Evolutionary conservation across 2,888 invertebrate genomes (phyloP).

Genomic region (Leucophenga montana): DNA sequence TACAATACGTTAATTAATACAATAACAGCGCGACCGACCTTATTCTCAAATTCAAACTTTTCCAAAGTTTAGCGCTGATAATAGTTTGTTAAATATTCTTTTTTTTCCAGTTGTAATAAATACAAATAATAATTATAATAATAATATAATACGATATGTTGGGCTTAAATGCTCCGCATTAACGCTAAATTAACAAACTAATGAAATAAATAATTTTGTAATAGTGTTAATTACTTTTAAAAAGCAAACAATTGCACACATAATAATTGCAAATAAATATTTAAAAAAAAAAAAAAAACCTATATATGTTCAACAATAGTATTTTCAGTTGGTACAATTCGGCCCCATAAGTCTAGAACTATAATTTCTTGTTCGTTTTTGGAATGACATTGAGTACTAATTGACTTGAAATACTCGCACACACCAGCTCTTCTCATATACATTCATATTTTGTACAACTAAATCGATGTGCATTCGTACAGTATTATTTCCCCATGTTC

Average conservation of each 20-base stretch:
- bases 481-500: too few species aligned
- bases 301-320: conserved; percentile 28
- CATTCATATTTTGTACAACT: conserved; percentile 1
- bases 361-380: conserved; percentile 15
- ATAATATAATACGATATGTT: conserved; percentile 62
- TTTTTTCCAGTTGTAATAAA: neutral
- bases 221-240: conserved; percentile 58
- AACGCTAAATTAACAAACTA: conserved; percentile 41
- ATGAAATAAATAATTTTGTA: conserved; percentile 54
- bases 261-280: conserved; percentile 56
- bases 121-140: conserved; percentile 28
- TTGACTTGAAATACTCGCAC: conserved; percentile 39
- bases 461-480: neutral
- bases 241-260: conserved; percentile 64
- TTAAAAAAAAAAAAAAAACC: conserved; percentile 43
- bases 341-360: conserved; percentile 17
- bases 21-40: too few species aligned
- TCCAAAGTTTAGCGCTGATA: too few species aligned
- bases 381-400: conserved; percentile 36
- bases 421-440: too few species aligned
- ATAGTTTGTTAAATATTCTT: too few species aligned
- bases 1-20: too few species aligned
- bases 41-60: too few species aligned
- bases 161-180: conserved; percentile 28
- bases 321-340: conserved; percentile 30